Percentiles rank a stretch among this genome's conserved stretches.
Evolutionary conservation across 1,140 invertebrate genomes (phyloP).

Genomic region (Lepidotrigona ventralis): DNA sequence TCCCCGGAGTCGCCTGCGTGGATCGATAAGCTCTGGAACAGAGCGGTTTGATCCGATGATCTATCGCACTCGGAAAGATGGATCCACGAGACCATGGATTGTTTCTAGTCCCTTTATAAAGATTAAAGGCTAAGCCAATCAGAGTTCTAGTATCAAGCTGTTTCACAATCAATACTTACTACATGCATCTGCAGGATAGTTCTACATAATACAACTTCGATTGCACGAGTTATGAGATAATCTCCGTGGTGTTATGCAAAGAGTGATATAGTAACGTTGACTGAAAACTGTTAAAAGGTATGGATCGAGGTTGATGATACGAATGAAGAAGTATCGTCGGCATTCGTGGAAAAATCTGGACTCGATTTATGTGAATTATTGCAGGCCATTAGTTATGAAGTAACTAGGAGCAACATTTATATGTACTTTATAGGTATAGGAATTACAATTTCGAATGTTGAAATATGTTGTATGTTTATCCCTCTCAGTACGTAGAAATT

Average conservation of each 20-base stretch:
- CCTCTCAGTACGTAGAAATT: neutral
- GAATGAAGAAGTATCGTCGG: neutral
- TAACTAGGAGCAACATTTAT: neutral
- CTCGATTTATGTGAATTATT: neutral
- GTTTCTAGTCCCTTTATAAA: neutral
- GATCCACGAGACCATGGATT: neutral
- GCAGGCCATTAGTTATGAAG: neutral
- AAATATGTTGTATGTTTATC: neutral
- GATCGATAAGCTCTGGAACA: constrained; percentile 14
- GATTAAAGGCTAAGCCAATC: neutral
- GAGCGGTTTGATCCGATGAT: neutral
- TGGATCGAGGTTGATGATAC: neutral
- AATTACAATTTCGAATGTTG: neutral
- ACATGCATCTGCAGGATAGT: neutral
- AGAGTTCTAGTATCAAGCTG: constrained; percentile 2
- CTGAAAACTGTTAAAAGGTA: neutral
- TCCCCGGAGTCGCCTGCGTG: constrained; percentile 11
- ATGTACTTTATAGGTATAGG: neutral
- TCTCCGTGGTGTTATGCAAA: neutral
- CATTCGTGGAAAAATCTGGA: neutral
- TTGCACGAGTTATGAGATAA: constrained; percentile 6
- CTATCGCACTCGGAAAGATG: constrained; percentile 10
- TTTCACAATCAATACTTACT: constrained; percentile 19
- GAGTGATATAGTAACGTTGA: neutral
- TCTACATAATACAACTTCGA: constrained; percentile 12